phyloP scores from a whole-genome alignment of 2,113 vertebrate species.

The Micromys minutus region DNA sequence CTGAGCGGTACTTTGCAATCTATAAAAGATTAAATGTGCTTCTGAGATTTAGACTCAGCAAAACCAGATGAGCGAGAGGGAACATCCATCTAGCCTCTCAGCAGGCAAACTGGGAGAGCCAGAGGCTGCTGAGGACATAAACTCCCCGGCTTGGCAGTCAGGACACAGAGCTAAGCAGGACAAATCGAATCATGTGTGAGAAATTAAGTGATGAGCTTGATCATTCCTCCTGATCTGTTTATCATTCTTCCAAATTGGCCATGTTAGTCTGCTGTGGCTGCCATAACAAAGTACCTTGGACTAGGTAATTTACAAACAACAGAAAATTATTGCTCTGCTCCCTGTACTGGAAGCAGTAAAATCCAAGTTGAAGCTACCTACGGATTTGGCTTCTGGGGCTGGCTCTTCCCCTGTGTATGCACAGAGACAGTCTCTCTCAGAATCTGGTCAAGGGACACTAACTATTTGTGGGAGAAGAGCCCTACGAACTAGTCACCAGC shows the following conservation, averaged over 20 bases:
- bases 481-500: neutral
- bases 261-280: neutral
- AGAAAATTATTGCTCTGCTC: neutral
- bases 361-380: neutral
- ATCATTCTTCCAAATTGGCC: neutral
- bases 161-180: neutral
- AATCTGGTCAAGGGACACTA: neutral
- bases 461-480: neutral
- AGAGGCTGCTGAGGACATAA: neutral
- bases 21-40: neutral
- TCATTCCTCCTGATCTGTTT: neutral
- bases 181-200: neutral
- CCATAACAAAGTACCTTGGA: neutral
- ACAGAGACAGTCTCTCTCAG: neutral
- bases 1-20: neutral
- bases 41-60: neutral
- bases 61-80: neutral
- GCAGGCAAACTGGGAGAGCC: neutral
- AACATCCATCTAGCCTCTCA: neutral
- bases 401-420: neutral
- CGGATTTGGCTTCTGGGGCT: neutral
- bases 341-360: neutral
- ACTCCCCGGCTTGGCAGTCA: neutral
- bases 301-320: neutral
- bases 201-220: neutral